Evolutionary conservation across 2,888 invertebrate genomes (phyloP), one percentile per base, ranked within the genome.

Genomic region (Amblyjoppa proteus): DNA sequence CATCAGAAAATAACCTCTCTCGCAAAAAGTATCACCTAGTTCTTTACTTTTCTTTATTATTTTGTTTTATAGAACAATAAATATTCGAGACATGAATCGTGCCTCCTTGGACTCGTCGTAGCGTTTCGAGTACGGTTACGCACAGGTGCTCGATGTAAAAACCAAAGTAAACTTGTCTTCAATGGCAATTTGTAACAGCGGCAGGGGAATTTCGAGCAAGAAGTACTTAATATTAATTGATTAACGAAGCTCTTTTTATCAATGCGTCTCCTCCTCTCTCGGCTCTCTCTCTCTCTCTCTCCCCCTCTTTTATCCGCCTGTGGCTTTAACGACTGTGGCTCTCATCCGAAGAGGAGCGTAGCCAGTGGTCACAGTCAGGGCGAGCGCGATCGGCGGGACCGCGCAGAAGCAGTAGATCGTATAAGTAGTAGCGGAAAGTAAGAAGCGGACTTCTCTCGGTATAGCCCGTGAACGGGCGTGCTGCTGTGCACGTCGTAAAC

Each of bases 151-250:
- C 58, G 51, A 16, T 9, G 9, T 20, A 84, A 85, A 85, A 85
- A 83, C 79, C 53, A 45, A 56, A 64, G 56, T 41, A 83, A 83
- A 81, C 85, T 80, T 53, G 82, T 82, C 61, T 77, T 77, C 82
- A 53, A 61, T 66, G 76, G 85, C 85, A 85, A 85, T 85, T 85
- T 85, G 85, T 85, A 80, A 85, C 80, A 83, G 71, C 82, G 83
- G 83, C 80, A 28, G 83, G 80, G 80, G 82, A 83, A 83, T 83
- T 85, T 69, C 73, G 71, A 64, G 76, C 77, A 87, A 85, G 79
- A 87, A 87, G 56, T 38, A 82, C 79, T 78, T 70, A 81, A 45
- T 87, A 83, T 85, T 87, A 88, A 88, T 88, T 88, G 84, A 85
- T 88, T 87, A 85, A 87, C 83, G 85, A 85, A 87, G 81, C 3